Evolutionary conservation across 2,888 invertebrate species (phyloP), one percentile per base, ranked within the genome.

Genomic region (Dasysyrphus albostriatus): DNA sequence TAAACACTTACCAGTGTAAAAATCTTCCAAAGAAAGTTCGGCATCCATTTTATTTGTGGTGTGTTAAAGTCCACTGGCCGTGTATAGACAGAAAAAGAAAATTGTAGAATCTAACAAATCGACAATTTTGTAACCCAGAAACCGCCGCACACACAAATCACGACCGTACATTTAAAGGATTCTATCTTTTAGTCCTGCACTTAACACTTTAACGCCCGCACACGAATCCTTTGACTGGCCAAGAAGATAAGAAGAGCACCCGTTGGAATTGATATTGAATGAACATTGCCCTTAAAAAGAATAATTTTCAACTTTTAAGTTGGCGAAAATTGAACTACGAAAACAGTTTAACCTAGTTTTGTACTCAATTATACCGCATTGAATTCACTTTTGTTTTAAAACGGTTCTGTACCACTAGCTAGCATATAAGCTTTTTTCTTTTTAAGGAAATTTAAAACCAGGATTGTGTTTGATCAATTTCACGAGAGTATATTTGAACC

Each of bases 391-490:
- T 34, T 61, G 61, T 63, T 58, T 65, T 10, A 77, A 65, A 54
- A 29, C 16, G 10, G 59, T 54, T 47, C 65, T 42, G 39, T 32
- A 6, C 16, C n/a, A n/a, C n/a, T n/a, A n/a, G n/a, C n/a, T n/a
- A n/a, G n/a, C n/a, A n/a, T n/a, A n/a, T n/a, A 2, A 16, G n/a
- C 6, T 8, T 10, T 56, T 16, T 58, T 42, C 10, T 32, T 47
- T 44, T 14, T 5, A 6, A 3, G 14, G 34, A 24, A 67, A 37
- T 54, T 69, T 74, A 39, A 29, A 69, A 7, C 24, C 14, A 10
- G 16, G 7, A 10, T 16, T 67, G 73, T 85, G 81, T 85, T 85
- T 85, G 81, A 85, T 85, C 84, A 85, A 85, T 85, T 85, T 67
- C 39, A 72, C 65, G 34, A 24, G 51, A 0, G 7, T 5, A 3